Base-by-base conservation (phyloP, 2,888 invertebrate species). In the Dolomedes plantarius region DNA sequence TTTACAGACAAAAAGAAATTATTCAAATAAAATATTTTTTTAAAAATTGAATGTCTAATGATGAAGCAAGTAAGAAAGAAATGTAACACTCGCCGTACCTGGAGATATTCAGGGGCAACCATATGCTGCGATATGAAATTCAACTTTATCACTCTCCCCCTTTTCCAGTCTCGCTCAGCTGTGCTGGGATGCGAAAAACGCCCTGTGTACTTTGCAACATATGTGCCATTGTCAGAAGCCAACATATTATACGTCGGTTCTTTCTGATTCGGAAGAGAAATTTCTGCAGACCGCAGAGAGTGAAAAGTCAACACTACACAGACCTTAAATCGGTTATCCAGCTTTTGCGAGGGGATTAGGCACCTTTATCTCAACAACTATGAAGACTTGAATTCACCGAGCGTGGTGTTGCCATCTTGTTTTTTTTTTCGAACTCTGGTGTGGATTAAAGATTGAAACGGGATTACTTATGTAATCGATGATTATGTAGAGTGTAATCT, bases 391-490 rank as follows among this genome's bases (percentile, higher is more conserved):
- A n/a, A n/a, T n/a, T 5, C 36, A 5, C 36, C 36, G 5, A 36
- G 36, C 36, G 9, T 36, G 9, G n/a, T n/a, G 36, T 36, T 36
- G n/a, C n/a, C n/a, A 36, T 5, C 9, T 6, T 9, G 7, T 36
- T 36, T 36, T 36, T 36, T 7, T 36, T 36, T 9, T 36, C 9
- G 36, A 9, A 7, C 6, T 36, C 36, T n/a, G n/a, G n/a, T 56
- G 3, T 56, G 3, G 56, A 23, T 56, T 56, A 23, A 23, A 27
- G 71, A 41, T 50, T 78, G 71, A 64, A 13, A 71, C 39, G 71
- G 78, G n/a, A 78, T 78, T 78, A 78, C 78, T 41, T 41, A 41
- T 71, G 71, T 78, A 78, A 78, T 62, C 68, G 65, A 13, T 71
- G 56, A 56, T 56, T 56, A 23, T 2, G 1, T 1, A 3, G 3